These are phyloP conservation scores for Zele albiditarsus DNA, from an alignment of 2,888 invertebrate species.

Conservation along the genomic window DNA sequence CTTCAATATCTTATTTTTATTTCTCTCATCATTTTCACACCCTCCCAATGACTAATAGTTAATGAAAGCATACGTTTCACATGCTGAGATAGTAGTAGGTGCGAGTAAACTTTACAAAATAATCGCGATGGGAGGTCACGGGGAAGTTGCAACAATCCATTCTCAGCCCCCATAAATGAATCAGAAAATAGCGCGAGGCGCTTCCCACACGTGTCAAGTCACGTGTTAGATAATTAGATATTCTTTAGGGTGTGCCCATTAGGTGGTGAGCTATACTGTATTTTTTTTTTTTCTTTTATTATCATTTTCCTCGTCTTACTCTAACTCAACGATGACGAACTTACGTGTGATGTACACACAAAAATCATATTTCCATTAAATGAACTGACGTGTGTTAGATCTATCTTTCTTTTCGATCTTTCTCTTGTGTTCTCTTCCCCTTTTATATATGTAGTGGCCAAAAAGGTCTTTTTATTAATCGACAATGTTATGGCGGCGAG, in stretches of 20 bases:
- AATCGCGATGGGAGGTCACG: constrained; percentile 67
- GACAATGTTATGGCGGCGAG: neutral
- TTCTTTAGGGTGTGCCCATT: constrained; percentile 64
- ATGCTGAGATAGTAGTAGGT: constrained; percentile 53
- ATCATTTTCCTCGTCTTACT: constrained; percentile 6
- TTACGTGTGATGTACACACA: constrained; percentile 19
- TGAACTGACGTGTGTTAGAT: constrained; percentile 36
- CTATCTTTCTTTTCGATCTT: constrained; percentile 23
- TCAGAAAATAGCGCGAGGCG: constrained; percentile 70
- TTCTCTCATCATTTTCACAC: neutral
- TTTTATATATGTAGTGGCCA: neutral
- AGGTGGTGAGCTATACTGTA: constrained; percentile 37
- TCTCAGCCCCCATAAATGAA: constrained; percentile 60
- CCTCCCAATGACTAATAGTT: constrained; percentile 46
- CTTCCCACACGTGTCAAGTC: constrained; percentile 71
- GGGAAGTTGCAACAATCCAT: constrained; percentile 44
- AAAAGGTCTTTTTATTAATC: constrained; percentile 9
- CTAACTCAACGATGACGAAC: neutral
- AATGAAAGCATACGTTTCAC: constrained; percentile 70
- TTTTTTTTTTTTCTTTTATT: neutral
- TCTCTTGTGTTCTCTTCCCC: constrained; percentile 23
- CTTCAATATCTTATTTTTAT: neutral
- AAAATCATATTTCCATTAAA: constrained; percentile 60
- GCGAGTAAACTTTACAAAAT: constrained; percentile 70
- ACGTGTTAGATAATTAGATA: constrained; percentile 73